Percentiles rank a stretch among this genome's conserved stretches.
These are phyloP conservation scores for Melanophora roralis DNA, from an alignment of 2,888 invertebrate species.

Conservation along the genomic window DNA sequence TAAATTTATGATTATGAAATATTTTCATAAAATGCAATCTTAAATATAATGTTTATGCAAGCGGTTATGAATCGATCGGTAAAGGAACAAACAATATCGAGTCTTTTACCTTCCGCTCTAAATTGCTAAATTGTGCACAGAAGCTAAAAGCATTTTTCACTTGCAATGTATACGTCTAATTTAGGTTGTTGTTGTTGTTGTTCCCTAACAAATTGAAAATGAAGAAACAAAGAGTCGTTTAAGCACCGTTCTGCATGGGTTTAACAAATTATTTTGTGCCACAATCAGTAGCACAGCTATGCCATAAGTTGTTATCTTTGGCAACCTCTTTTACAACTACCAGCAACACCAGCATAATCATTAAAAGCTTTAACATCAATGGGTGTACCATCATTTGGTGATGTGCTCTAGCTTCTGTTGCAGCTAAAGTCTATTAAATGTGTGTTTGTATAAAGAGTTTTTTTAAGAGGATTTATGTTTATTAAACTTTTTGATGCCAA, in stretches of 20 bases:
- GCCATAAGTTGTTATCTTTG: constrained; percentile 54
- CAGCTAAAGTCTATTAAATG: background rate
- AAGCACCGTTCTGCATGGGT: constrained; percentile 38
- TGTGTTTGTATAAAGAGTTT: too few species aligned
- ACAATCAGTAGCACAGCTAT: constrained; percentile 55
- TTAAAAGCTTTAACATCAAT: background rate
- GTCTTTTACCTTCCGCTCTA: constrained; percentile 45
- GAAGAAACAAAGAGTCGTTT: constrained; percentile 14
- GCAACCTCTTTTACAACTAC: constrained; percentile 47
- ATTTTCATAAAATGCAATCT: constrained; percentile 58
- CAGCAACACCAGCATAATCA: background rate
- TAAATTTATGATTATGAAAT: constrained; percentile 61
- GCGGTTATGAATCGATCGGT: background rate
- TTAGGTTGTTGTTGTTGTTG: constrained; percentile 43
- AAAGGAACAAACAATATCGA: background rate
- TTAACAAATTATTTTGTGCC: constrained; percentile 36
- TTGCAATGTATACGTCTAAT: constrained; percentile 43
- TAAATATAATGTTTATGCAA: constrained; percentile 22
- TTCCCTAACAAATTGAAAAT: background rate
- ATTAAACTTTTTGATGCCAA: constrained; percentile 33
- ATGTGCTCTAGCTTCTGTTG: constrained; percentile 8
- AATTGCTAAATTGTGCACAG: constrained; percentile 51
- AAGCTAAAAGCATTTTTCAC: constrained; percentile 59
- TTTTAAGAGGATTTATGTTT: too few species aligned
- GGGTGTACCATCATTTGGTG: constrained; percentile 15